Percentiles rank a stretch among this genome's conserved stretches.
phyloP scores from a whole-genome alignment of 2,113 vertebrate genomes.

The Actenoides lindsayi region DNA sequence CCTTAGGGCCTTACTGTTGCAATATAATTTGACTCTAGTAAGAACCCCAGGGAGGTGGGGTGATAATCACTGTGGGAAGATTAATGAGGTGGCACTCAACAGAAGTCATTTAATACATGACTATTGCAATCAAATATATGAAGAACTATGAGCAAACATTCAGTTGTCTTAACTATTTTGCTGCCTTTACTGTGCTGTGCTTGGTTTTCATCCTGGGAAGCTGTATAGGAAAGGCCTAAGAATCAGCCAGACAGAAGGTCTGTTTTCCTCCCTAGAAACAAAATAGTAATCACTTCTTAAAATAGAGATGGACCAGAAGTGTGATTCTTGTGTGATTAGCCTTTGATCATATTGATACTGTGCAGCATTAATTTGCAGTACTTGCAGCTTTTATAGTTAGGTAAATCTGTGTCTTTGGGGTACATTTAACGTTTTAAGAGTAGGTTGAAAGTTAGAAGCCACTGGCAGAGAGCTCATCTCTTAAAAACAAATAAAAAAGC shows the following conservation, averaged over 20 bases:
- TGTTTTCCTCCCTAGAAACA: background rate
- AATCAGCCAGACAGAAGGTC: background rate
- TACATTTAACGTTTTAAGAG: background rate
- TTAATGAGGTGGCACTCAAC: too few relatives aligned
- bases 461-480: background rate
- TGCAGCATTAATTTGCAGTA: background rate
- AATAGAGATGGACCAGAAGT: background rate
- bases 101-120: too few relatives aligned
- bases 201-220: background rate
- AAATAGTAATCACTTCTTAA: background rate
- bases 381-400: background rate
- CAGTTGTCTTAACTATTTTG: background rate
- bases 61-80: too few relatives aligned
- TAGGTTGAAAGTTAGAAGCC: background rate
- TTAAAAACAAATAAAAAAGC: background rate
- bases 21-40: background rate
- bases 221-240: background rate
- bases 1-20: background rate
- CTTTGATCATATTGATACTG: background rate
- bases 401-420: background rate
- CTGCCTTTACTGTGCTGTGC: background rate
- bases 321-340: background rate
- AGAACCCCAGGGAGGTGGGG: too few relatives aligned
- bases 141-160: background rate
- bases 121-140: too few relatives aligned